Base-by-base conservation (phyloP, 1,140 invertebrate species). In the Nymphalis io region DNA sequence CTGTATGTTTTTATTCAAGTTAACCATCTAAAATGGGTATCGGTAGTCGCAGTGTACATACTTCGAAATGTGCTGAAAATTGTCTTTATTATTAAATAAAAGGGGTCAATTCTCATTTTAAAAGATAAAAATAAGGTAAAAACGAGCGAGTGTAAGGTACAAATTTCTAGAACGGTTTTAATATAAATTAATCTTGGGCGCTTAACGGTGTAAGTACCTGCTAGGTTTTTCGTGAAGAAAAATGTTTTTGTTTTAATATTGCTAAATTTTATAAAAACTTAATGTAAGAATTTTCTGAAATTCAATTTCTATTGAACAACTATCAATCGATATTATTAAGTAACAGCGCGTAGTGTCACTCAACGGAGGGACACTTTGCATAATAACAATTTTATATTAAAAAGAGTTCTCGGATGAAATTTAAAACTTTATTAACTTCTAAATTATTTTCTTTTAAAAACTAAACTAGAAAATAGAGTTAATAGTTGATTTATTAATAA, bases 271-370 rank as follows among this genome's bases (percentile, higher is more conserved):
- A 33, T 8, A 33, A 33, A 8, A 8, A 2, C 51, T 64, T 33
- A 46, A 58, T 58, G 27, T 15, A 66, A 60, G 60, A 59, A 57
- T 44, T 38, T 39, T 60, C 39, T 42, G 18, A 23, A 61, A 53
- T 44, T n/a, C 33, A 63, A 39, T 53, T 51, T 51, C 61, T 53
- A n/a, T 53, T 20, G 46, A 63, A 63, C 46, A 63, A 63, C 33
- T 42, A 53, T 10, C 48, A 40, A 33, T 63, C 48, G 40, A 63
- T n/a, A 16, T 53, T 63, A 63, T 53, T 63, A 63, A 27, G 46
- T 63, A 27, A 48, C 21, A 46, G 27, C 27, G 46, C 44, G 11
- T 63, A 46, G 61, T 53, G 61, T 53, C 61, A 63, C 46, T 48
- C 48, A 46, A 51, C 48, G n/a, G 48, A 51, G 46, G n/a, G 33